Evolutionary conservation across 2,113 vertebrate species (phyloP), one percentile per base, ranked within the genome.

Genomic region (Cnemophilus loriae): DNA sequence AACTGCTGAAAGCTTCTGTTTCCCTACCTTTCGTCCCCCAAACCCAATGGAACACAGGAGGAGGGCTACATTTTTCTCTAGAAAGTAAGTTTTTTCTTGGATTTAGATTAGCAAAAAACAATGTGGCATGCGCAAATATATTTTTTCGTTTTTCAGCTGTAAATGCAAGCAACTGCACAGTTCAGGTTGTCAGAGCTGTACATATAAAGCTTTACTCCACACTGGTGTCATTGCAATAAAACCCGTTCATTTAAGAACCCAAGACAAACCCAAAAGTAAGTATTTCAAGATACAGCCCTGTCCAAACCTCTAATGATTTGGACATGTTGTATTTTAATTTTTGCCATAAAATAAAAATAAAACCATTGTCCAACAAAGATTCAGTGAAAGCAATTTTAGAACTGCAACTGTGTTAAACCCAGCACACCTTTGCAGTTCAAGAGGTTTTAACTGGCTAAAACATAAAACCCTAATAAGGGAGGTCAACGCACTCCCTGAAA

Each of bases 41-140:
- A 46, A 73, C 11, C 12, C 19, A 70, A 16, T 2, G 52, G 56
- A 78, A 78, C 3, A 73, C 10, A 84, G 35, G 16, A 75, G 7
- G 9, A 69, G 33, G 7, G 28, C 26, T 69, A 33, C 11, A 26
- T 67, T 78, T 78, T 60, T 60, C 35, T 87, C 50, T 42, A 49
- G 5, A 73, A 18, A 71, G 3, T 11, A 32, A 0, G 0, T 2
- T 44, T 60, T 61, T 52, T 11, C 32, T 59, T 49, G 3, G 3
- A 41, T 41, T 79, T 41, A 80, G 14, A 61, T 57, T 50, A 70
- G 33, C 10, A n/a, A 63, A 57, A 61, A 50, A 14, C 60, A 39
- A 11, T 6, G 3, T 21, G 60, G 35, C 28, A 14, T 53, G 47
- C 10, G 61, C 28, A 68, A 74, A 69, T 19, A 33, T 1, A 27